A percentile compares a stretch with the other conserved stretches of the same genome.
phyloP scores from a whole-genome alignment of 2,113 vertebrate species.

The Catagonus wagneri region DNA sequence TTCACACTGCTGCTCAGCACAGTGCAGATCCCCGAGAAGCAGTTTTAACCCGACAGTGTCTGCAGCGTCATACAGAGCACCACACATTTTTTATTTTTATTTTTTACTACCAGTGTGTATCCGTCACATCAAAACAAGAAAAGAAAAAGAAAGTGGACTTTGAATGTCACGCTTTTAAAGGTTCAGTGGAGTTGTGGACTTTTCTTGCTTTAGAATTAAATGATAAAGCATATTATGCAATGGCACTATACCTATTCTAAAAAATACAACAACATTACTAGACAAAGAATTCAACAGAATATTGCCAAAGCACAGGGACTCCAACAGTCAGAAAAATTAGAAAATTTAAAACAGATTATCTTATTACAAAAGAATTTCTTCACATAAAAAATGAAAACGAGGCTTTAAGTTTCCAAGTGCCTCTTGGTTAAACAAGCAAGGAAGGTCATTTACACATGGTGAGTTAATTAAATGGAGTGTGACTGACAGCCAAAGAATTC shows the following conservation, averaged over 20 bases:
- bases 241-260: not conserved
- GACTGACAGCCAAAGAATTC: not conserved
- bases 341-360: conserved; percentile 8
- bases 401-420: not conserved
- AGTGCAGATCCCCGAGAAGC: not conserved
- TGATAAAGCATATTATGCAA: not conserved
- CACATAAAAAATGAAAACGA: conserved; percentile 43
- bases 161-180: not conserved
- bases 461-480: not conserved
- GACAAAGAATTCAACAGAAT: not conserved
- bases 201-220: not conserved
- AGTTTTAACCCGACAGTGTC: not conserved
- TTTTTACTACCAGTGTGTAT: not conserved
- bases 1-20: not conserved
- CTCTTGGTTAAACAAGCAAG: conserved; percentile 5
- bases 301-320: not conserved
- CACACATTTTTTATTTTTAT: not conserved
- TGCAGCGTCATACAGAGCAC: not conserved
- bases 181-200: not conserved
- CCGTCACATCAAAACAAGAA: not conserved
- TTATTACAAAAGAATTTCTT: conserved; percentile 31
- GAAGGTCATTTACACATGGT: not conserved
- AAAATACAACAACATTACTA: not conserved
- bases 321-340: not conserved
- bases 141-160: not conserved